Evolutionary conservation across 2,797 vertebrate genomes (phyloP).

Genomic region (Arnoldichthys spilopterus): DNA sequence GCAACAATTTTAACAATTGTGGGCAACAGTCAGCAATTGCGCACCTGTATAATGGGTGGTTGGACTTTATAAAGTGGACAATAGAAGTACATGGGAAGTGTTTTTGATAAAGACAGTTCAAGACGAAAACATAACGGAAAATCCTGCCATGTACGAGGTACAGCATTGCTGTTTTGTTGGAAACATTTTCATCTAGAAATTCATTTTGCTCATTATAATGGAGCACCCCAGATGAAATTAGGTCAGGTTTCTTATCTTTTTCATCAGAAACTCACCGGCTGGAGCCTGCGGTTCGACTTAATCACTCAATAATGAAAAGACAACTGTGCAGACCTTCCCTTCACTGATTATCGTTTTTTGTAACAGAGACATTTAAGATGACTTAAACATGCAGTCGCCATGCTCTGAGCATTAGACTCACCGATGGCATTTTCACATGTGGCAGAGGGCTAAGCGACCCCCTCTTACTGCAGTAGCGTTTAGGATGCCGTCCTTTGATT

Average conservation of each 20-base stretch:
- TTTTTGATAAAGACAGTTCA: neutral
- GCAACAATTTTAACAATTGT: neutral
- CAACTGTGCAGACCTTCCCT: neutral
- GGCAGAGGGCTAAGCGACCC: constrained; percentile 11
- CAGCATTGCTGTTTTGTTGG: neutral
- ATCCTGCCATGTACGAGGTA: neutral
- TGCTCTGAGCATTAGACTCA: constrained; percentile 15
- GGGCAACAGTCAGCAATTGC: neutral
- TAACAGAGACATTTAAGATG: constrained; percentile 33
- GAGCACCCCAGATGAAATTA: constrained; percentile 2
- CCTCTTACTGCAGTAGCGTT: constrained; percentile 1
- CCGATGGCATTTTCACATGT: constrained; percentile 38
- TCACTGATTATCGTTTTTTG: constrained; percentile 29
- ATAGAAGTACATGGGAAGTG: neutral
- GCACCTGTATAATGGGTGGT: neutral
- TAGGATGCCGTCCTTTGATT: constrained; percentile 23
- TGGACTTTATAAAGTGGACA: neutral
- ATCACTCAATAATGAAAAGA: constrained; percentile 41
- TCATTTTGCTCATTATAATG: constrained; percentile 10
- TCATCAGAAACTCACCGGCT: constrained; percentile 18
- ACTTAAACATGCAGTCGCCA: neutral
- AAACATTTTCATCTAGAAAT: constrained; percentile 1
- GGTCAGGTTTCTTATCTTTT: constrained; percentile 1
- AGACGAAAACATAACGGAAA: neutral
- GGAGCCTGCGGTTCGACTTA: constrained; percentile 20